A percentile compares a stretch with the other conserved stretches of the same genome.
These are phyloP conservation scores for pig (Sus scrofa) DNA, from an alignment of 2,113 vertebrate genomes.

Conservation along the genomic window T2T-Sscrofa CM000829.6:39884501-39885000, in stretches of 20 bases:
- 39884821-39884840: background rate
- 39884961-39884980: background rate
- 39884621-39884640: conserved; percentile 14
- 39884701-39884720: background rate
- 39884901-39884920: background rate
- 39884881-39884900: background rate
- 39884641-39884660: background rate
- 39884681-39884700: conserved; percentile 42
- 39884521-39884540: background rate
- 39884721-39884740: background rate
- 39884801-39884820: background rate
- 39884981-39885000: background rate
- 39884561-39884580: conserved; percentile 22
- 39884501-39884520: conserved; percentile 27
- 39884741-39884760: background rate
- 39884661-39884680: background rate
- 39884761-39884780: background rate
- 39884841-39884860: background rate
- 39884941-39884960: background rate
- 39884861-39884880: background rate
- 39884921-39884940: background rate
- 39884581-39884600: background rate
- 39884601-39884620: background rate
- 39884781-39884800: background rate
- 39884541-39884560: conserved; percentile 29